A percentile compares a stretch with the other conserved stretches of the same genome.
Evolutionary conservation across 2,113 vertebrate species (phyloP).

Genomic region (Vimba vimba): DNA sequence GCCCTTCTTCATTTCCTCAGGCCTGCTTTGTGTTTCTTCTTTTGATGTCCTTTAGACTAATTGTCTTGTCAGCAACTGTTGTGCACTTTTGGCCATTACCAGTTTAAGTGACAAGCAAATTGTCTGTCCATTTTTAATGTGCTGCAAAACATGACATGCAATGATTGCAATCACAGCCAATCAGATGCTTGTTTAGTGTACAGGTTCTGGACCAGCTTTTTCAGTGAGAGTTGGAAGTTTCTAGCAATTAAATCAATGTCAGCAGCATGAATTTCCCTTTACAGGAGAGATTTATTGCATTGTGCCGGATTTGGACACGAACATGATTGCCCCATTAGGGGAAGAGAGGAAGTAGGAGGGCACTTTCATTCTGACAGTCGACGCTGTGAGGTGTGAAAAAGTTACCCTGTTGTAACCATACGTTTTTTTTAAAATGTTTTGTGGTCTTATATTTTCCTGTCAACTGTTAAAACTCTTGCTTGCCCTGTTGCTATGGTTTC

Average conservation of each 20-base stretch:
- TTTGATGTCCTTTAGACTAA: neutral
- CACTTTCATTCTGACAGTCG: neutral
- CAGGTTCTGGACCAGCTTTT: neutral
- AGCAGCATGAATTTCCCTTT: neutral
- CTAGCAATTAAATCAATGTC: neutral
- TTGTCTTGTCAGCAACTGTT: neutral
- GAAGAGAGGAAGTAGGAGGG: neutral
- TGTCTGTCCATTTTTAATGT: neutral
- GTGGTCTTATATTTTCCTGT: constrained; percentile 9
- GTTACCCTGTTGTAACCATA: neutral
- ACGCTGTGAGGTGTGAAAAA: constrained; percentile 23
- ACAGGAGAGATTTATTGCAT: neutral
- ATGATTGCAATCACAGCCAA: neutral
- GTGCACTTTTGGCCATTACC: neutral
- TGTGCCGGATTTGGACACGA: neutral
- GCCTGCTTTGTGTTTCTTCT: neutral
- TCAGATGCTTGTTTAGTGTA: neutral
- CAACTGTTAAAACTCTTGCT: neutral
- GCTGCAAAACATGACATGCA: neutral
- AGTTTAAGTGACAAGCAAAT: neutral
- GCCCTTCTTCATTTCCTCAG: neutral
- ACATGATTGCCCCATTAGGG: neutral
- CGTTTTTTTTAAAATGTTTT: neutral
- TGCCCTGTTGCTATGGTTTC: constrained; percentile 18
- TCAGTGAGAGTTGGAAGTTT: neutral